Conservation (phyloP, 2,113 vertebrate species). For the Periophthalmus modestus region DNA sequence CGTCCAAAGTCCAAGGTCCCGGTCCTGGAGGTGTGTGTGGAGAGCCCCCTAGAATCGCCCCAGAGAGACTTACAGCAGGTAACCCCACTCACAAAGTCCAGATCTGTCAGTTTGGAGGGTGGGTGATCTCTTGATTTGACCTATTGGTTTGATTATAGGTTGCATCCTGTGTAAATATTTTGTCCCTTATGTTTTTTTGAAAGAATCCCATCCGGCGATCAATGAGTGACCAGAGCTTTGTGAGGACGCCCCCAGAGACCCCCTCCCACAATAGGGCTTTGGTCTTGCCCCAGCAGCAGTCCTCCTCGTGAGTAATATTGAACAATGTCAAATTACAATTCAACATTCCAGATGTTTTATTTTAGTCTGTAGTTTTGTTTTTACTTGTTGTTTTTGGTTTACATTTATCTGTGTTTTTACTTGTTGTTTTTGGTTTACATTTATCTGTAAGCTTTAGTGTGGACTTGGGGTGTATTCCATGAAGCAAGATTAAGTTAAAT, state of each 20-base stretch:
- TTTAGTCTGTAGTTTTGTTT: too few relatives aligned
- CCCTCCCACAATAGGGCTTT: conserved; percentile 36
- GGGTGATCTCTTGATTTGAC: too few relatives aligned
- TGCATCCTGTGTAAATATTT: not conserved
- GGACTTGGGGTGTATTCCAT: too few relatives aligned
- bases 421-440: too few relatives aligned
- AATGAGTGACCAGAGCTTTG: conserved; percentile 66
- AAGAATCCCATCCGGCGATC: conserved; percentile 72
- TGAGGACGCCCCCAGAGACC: conserved; percentile 53
- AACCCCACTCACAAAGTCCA: not conserved
- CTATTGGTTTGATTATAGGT: too few relatives aligned
- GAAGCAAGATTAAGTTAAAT: too few relatives aligned
- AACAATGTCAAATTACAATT: not conserved
- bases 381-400: too few relatives aligned
- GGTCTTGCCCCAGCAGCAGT: conserved; percentile 4
- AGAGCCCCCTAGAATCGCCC: conserved; percentile 12
- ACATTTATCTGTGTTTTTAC: too few relatives aligned
- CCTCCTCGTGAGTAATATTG: conserved; percentile 52
- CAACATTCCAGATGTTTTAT: not conserved
- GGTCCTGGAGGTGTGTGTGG: conserved; percentile 38
- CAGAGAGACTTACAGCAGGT: conserved; percentile 45
- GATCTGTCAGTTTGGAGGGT: not conserved
- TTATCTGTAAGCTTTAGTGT: too few relatives aligned
- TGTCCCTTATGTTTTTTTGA: not conserved
- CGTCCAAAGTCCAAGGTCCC: conserved; percentile 22